These are phyloP conservation scores for Gadopsis bispinosus DNA, from an alignment of 2,797 vertebrate genomes.

Conservation along the genomic window DNA sequence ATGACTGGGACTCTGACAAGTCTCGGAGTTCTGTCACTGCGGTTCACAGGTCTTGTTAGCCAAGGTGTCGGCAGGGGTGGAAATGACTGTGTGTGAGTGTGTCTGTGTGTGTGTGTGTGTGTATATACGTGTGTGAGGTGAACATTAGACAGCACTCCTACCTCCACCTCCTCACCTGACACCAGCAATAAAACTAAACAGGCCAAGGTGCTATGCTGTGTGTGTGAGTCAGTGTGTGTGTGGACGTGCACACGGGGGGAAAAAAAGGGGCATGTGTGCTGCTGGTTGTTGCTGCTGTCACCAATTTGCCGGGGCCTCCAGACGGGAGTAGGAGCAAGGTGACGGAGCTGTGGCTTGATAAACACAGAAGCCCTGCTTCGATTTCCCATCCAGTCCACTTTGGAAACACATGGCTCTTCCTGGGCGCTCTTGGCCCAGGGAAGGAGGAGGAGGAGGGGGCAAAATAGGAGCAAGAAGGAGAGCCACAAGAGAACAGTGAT, in stretches of 20 bases:
- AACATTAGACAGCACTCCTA: slow-evolving; percentile 84
- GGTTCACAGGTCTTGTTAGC: slow-evolving; percentile 85
- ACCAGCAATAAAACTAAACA: slow-evolving; percentile 89
- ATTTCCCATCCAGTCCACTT: slow-evolving; percentile 89
- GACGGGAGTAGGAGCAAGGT: slow-evolving; percentile 84
- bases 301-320: slow-evolving; percentile 80
- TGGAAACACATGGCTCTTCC: slow-evolving; percentile 88
- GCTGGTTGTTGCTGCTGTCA: slow-evolving; percentile 83
- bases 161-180: slow-evolving; percentile 86
- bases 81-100: slow-evolving; percentile 77
- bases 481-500: slow-evolving; percentile 63
- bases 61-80: slow-evolving; percentile 80
- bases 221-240: slow-evolving; percentile 58
- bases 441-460: slow-evolving; percentile 42
- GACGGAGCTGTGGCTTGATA: slow-evolving; percentile 89
- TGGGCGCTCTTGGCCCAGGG: slow-evolving; percentile 67
- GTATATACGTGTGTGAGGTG: slow-evolving; percentile 60
- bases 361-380: slow-evolving; percentile 87
- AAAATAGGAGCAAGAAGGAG: slow-evolving; percentile 26
- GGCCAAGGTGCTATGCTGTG: slow-evolving; percentile 76
- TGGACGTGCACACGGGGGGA: slow-evolving; percentile 33
- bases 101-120: slow-evolving; percentile 54
- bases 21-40: slow-evolving; percentile 80
- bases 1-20: slow-evolving; percentile 81
- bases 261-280: slow-evolving; percentile 75